Evolutionary conservation across 2,797 vertebrate genomes (phyloP).

Genomic region (Catostomus latipinnis): DNA sequence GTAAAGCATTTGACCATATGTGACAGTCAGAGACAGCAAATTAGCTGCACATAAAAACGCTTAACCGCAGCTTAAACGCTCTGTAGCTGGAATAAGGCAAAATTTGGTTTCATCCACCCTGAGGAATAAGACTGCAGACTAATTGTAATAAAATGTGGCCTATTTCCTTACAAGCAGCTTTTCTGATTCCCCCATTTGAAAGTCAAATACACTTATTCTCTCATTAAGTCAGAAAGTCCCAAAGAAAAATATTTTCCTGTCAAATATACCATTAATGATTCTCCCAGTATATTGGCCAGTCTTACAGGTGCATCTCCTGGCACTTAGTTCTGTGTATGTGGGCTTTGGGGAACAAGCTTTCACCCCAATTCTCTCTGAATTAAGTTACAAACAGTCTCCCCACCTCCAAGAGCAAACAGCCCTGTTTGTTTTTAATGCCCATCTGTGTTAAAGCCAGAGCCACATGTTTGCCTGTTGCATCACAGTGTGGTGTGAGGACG

Average conservation of each 20-base stretch:
- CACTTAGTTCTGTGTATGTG: constrained; percentile 38
- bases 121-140: constrained; percentile 28
- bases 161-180: constrained; percentile 27
- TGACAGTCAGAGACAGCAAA: constrained; percentile 38
- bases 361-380: constrained; percentile 47
- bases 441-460: constrained; percentile 52
- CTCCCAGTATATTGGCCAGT: constrained; percentile 35
- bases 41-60: constrained; percentile 39
- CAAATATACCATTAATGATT: constrained; percentile 48
- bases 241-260: constrained; percentile 8
- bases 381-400: constrained; percentile 37
- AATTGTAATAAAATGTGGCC: constrained; percentile 37
- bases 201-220: constrained; percentile 7
- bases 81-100: constrained; percentile 21
- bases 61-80: constrained; percentile 41
- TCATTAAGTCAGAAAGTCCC: not conserved
- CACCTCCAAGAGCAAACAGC: constrained; percentile 43
- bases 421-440: constrained; percentile 59
- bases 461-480: constrained; percentile 38
- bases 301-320: constrained; percentile 54
- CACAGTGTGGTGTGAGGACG: not conserved
- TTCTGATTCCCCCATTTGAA: constrained; percentile 16
- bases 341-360: constrained; percentile 53
- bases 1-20: constrained; percentile 11
- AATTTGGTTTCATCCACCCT: constrained; percentile 20